phyloP scores from a whole-genome alignment of 2,797 vertebrate genomes.

The Selene dorsalis region DNA sequence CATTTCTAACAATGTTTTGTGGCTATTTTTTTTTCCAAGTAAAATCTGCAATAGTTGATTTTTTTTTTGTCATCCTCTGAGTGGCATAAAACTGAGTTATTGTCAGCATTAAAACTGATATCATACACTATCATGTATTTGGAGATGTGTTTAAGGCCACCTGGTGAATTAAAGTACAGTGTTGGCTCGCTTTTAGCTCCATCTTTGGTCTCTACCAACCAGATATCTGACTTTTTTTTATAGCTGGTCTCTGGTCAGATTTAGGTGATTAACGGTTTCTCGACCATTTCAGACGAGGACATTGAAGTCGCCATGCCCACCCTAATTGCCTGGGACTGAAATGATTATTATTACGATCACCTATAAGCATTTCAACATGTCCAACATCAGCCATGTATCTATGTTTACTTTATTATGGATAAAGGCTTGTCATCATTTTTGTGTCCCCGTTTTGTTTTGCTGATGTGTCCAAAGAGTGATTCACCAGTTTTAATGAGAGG shows the following conservation, averaged over 20 bases:
- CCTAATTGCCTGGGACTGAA: background rate
- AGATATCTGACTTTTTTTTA: too few relatives aligned
- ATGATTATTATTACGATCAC: background rate
- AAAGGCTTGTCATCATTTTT: background rate
- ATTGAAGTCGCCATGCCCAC: background rate
- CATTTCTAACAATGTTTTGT: background rate
- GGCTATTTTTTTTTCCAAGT: background rate
- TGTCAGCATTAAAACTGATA: background rate
- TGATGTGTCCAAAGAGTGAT: slow-evolving; percentile 37
- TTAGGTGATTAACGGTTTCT: too few relatives aligned
- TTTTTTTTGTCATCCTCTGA: too few relatives aligned
- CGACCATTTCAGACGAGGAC: background rate
- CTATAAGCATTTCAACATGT: background rate
- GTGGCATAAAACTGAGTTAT: too few relatives aligned
- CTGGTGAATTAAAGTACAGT: too few relatives aligned
- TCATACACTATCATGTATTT: background rate
- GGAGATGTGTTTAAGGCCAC: too few relatives aligned
- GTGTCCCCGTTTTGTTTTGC: slow-evolving; percentile 18
- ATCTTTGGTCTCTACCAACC: too few relatives aligned
- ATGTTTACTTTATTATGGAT: background rate
- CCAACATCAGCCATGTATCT: background rate
- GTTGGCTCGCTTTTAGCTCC: too few relatives aligned
- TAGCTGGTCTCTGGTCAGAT: too few relatives aligned
- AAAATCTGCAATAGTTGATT: background rate
- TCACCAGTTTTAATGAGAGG: slow-evolving; percentile 11